These are phyloP conservation scores for Formica selysi DNA, from an alignment of 1,140 invertebrate genomes.

Conservation along the genomic window DNA sequence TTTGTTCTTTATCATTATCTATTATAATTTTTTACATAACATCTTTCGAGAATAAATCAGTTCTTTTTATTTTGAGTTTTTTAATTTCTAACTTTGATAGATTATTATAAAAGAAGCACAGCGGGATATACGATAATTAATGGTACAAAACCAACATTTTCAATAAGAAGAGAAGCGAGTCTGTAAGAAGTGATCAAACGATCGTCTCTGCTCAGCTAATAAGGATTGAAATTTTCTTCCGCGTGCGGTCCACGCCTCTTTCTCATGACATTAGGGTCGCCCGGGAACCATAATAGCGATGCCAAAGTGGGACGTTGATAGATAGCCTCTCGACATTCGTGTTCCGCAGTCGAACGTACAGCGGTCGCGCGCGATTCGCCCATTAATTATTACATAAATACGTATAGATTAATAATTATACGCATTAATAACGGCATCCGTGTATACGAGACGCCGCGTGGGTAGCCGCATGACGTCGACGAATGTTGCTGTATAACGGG, in stretches of 20 bases:
- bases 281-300: slow-evolving; percentile 60
- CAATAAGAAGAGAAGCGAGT: slow-evolving; percentile 15
- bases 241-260: slow-evolving; percentile 65
- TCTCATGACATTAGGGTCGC: slow-evolving; percentile 73
- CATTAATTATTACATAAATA: slow-evolving; percentile 75
- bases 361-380: slow-evolving; percentile 45
- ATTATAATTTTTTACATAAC: background rate
- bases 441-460: slow-evolving; percentile 26
- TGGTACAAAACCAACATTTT: slow-evolving; percentile 2
- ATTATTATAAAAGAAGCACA: background rate
- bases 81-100: background rate
- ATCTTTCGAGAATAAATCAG: background rate
- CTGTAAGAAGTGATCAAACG: slow-evolving; percentile 46
- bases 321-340: slow-evolving; percentile 67
- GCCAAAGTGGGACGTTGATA: slow-evolving; percentile 69
- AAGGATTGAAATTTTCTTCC: slow-evolving; percentile 58
- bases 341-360: slow-evolving; percentile 50
- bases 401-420: slow-evolving; percentile 75
- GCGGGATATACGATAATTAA: slow-evolving; percentile 9
- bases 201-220: slow-evolving; percentile 46
- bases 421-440: slow-evolving; percentile 73
- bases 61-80: background rate
- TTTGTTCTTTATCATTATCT: background rate
- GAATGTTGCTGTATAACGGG: slow-evolving; percentile 77
- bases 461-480: slow-evolving; percentile 48